Evolutionary conservation across 2,888 invertebrate species (phyloP), one percentile per base, ranked within the genome.

Genomic region (Megastigmus dorsalis): DNA sequence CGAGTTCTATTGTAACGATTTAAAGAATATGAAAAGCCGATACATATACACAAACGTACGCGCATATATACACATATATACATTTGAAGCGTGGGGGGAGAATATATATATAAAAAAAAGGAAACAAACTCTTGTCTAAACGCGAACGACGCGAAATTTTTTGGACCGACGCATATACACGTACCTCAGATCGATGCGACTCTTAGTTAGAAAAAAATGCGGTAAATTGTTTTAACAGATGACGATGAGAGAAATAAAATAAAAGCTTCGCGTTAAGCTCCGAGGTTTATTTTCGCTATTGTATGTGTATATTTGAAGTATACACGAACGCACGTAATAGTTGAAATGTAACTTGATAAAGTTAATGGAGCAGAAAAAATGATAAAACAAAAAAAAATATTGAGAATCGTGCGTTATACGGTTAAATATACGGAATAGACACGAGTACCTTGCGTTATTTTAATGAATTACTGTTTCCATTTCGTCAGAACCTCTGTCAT

Each of bases 181-280:
- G 86, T 87, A 87, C 87, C 87, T 87, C 85, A 84, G 81, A 87
- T 85, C 84, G 85, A 86, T 83, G 82, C 79, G 83, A 87, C 83
- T 86, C 82, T 81, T 87, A 86, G 86, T 78, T 85, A 82, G 84
- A 65, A 71, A 63, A 48, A 66, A 71, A 71, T 71, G 60, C 63
- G 41, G 66, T 77, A 71, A 76, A 54, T 76, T 76, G 76, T 76
- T 76, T 76, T 76, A 76, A 70, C 55, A 26, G 59, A 62, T 74
- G 71, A 77, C 74, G 68, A 71, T 13, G 57, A 65, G 45, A 69
- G 33, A 68, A 57, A 78, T 59, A 76, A 77, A 80, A 65, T 79
- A 20, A 62, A 74, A 66, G 71, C 71, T 72, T 45, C 18, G 52
- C 73, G 43, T 54, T 60, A 66, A 62, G 62, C 66, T 84, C 82